A percentile compares a stretch with the other conserved stretches of the same genome.
Conservation (phyloP, 2,888 invertebrate genomes). For the Pteria penguin region DNA sequence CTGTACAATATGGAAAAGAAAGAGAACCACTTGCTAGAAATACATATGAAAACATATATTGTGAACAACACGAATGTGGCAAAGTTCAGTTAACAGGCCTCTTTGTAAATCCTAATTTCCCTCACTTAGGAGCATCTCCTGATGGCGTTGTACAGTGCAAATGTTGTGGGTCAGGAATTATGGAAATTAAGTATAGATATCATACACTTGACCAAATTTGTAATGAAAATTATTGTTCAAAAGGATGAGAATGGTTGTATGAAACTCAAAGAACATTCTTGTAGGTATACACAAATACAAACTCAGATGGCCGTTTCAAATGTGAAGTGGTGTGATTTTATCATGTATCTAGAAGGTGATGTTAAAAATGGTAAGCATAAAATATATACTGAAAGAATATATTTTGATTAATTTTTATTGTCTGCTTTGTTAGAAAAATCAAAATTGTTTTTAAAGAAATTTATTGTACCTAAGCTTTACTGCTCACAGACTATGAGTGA, state of each 20-base stretch:
- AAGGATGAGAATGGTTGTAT: too few species aligned
- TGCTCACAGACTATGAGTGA: too few species aligned
- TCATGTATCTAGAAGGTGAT: background rate
- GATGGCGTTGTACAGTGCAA: constrained; percentile 13
- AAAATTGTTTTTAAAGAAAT: too few species aligned
- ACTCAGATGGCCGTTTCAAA: background rate
- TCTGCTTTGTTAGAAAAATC: too few species aligned
- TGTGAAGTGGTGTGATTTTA: too few species aligned
- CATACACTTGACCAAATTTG: background rate
- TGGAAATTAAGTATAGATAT: background rate
- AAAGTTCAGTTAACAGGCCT: background rate
- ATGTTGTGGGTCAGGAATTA: constrained; percentile 5
- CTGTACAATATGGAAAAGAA: background rate
- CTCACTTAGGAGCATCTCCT: constrained; percentile 8
- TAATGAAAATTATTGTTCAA: background rate
- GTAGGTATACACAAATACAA: background rate
- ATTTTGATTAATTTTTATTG: too few species aligned
- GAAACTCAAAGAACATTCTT: background rate
- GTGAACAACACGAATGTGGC: background rate
- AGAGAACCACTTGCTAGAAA: too few species aligned
- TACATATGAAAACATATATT: background rate
- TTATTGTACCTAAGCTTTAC: too few species aligned
- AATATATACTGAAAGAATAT: too few species aligned
- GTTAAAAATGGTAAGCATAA: too few species aligned
- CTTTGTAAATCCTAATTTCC: background rate